These are phyloP conservation scores for Chaetorhynchus papuensis DNA, from an alignment of 2,113 vertebrate genomes.

Conservation along the genomic window DNA sequence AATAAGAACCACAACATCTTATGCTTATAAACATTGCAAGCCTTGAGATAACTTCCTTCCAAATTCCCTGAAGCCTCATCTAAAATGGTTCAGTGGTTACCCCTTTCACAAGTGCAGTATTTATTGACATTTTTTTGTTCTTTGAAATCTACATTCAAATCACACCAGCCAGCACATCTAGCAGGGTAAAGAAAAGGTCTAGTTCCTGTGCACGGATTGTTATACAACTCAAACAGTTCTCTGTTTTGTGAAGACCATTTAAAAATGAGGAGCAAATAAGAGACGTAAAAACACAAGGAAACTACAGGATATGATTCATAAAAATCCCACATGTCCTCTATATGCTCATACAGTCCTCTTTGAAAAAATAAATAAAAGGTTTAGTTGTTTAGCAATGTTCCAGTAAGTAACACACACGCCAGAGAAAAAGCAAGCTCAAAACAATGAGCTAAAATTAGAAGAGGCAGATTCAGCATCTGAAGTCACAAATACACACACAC, in stretches of 20 bases:
- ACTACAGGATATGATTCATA: slow-evolving; percentile 80
- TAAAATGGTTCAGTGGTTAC: not conserved
- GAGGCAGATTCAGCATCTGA: slow-evolving; percentile 41
- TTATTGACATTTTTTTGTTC: not conserved
- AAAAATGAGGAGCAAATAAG: slow-evolving; percentile 54
- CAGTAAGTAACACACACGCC: slow-evolving; percentile 43
- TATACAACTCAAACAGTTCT: slow-evolving; percentile 57
- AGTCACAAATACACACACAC: slow-evolving; percentile 22
- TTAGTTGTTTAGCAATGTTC: slow-evolving; percentile 65
- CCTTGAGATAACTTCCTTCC: not conserved
- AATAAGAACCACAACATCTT: not conserved
- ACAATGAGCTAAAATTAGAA: slow-evolving; percentile 51
- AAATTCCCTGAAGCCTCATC: not conserved
- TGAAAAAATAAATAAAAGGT: slow-evolving; percentile 64
- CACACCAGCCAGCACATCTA: slow-evolving; percentile 37
- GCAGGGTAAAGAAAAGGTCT: slow-evolving; percentile 46
- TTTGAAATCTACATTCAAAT: slow-evolving; percentile 39
- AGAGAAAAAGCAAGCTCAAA: slow-evolving; percentile 38
- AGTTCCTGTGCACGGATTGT: not conserved
- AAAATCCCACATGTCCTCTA: slow-evolving; percentile 72
- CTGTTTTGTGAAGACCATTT: slow-evolving; percentile 60
- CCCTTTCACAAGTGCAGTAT: not conserved
- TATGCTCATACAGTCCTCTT: slow-evolving; percentile 58
- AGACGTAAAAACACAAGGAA: slow-evolving; percentile 51
- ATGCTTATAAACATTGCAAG: not conserved